Conservation (phyloP, 92 coral and sea anemone genomes). For the Micromussa lordhowensis region DNA sequence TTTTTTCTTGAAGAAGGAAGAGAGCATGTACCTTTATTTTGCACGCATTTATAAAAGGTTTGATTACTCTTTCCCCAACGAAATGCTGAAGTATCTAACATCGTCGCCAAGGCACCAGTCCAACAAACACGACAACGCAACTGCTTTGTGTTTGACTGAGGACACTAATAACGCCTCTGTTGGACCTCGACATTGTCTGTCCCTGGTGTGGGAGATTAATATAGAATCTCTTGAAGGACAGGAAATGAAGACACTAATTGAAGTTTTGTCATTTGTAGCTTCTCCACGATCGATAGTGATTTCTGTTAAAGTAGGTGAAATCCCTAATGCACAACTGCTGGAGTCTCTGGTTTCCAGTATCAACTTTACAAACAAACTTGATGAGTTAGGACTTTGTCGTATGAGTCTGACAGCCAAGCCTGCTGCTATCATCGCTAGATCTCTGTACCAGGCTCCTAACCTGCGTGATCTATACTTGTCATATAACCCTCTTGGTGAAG, state of each 20-base stretch:
- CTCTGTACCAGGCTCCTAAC: not conserved
- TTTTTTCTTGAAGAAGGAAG: slow-evolving; percentile 11
- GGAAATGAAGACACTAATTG: not conserved
- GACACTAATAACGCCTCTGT: not conserved
- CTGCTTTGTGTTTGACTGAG: not conserved
- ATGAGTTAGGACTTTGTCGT: rapidly evolving
- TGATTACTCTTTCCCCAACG: not conserved
- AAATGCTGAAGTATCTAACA: not conserved
- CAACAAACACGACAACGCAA: not conserved
- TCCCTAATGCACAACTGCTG: not conserved
- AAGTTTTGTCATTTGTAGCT: not conserved
- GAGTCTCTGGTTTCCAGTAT: not conserved
- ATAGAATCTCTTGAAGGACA: not conserved
- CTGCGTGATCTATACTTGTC: not conserved
- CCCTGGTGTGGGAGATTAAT: not conserved
- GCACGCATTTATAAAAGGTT: not conserved
- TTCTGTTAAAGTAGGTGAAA: not conserved
- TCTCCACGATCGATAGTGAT: not conserved
- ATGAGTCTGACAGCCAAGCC: not conserved
- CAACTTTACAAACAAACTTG: not conserved
- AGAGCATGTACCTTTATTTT: not conserved
- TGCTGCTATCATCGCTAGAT: not conserved
- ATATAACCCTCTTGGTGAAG: not conserved
- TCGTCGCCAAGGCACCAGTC: not conserved
- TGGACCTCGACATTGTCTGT: not conserved